These are phyloP conservation scores for Scytalopus superciliaris DNA, from an alignment of 2,113 vertebrate genomes.

Conservation along the genomic window DNA sequence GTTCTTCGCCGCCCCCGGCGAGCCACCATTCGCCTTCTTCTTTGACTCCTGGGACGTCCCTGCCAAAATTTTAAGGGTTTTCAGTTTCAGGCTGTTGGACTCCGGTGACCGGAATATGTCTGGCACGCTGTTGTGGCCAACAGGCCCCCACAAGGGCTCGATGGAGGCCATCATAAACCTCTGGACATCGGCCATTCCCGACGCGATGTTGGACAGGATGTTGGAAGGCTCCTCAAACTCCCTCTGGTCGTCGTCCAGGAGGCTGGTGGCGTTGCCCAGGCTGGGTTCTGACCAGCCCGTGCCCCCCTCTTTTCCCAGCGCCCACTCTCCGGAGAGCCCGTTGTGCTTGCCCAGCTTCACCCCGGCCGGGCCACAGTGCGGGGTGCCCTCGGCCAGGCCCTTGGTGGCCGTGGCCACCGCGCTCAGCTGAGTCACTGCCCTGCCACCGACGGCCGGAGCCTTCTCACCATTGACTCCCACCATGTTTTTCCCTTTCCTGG, in stretches of 20 bases:
- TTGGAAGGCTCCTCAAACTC: constrained; percentile 99
- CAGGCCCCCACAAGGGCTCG: constrained; percentile 93
- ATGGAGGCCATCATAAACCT: constrained; percentile 99
- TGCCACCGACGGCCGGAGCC: constrained; percentile 71
- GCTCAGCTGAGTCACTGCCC: constrained; percentile 57
- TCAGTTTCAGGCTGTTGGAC: constrained; percentile 96
- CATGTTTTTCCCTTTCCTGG: constrained; percentile 91
- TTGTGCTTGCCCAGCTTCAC: constrained; percentile 72
- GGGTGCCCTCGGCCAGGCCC: constrained; percentile 61
- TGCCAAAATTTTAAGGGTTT: constrained; percentile 97
- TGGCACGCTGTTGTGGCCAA: constrained; percentile 76
- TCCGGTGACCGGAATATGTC: constrained; percentile 90
- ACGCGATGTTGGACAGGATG: constrained; percentile 98
- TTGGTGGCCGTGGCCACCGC: constrained; percentile 54
- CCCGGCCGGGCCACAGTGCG: constrained; percentile 49
- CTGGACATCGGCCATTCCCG: constrained; percentile 99
- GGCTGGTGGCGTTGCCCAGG: constrained; percentile 74
- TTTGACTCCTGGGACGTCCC: constrained; percentile 93
- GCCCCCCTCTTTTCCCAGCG: constrained; percentile 74
- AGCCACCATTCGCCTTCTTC: constrained; percentile 83
- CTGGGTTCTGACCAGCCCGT: constrained; percentile 82
- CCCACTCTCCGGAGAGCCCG: constrained; percentile 83
- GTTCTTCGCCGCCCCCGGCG: constrained; percentile 81
- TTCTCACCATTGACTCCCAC: constrained; percentile 85
- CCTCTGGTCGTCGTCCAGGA: constrained; percentile 92